Evolutionary conservation across 2,888 invertebrate species (phyloP).

Genomic region (Alloscopus bannaensis): DNA sequence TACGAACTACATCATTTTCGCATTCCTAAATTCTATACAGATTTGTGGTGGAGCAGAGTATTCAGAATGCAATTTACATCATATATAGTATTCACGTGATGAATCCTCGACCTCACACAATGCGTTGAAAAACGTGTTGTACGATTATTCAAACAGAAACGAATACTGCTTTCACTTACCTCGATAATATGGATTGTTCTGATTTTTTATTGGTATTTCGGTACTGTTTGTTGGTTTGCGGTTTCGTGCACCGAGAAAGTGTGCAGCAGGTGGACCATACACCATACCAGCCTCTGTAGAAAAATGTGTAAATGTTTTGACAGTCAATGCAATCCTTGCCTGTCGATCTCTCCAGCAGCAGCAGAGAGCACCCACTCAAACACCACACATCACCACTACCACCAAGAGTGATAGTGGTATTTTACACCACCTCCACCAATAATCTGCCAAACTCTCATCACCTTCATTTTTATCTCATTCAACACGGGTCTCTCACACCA

Average conservation of each 20-base stretch:
- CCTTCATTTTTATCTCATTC: slow-evolving; percentile 11
- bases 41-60: no score
- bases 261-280: slow-evolving; percentile 12
- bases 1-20: no score
- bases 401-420: background rate
- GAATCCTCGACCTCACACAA: no score
- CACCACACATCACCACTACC: background rate
- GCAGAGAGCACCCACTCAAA: slow-evolving; percentile 15
- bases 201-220: no score
- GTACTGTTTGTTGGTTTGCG: slow-evolving; percentile 18
- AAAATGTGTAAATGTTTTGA: slow-evolving; percentile 17
- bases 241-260: slow-evolving; percentile 11
- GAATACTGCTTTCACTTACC: slow-evolving; percentile 6
- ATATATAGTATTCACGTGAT: no score
- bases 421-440: slow-evolving; percentile 15
- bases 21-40: no score
- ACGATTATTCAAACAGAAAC: no score
- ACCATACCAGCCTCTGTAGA: background rate
- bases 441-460: background rate
- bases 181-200: no score
- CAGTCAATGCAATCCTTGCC: background rate
- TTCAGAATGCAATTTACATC: no score
- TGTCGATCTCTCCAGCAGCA: background rate
- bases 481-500: no score
- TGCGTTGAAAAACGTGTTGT: no score